phyloP scores from a whole-genome alignment of 2,797 vertebrate species.

The Scleropages formosus region DNA sequence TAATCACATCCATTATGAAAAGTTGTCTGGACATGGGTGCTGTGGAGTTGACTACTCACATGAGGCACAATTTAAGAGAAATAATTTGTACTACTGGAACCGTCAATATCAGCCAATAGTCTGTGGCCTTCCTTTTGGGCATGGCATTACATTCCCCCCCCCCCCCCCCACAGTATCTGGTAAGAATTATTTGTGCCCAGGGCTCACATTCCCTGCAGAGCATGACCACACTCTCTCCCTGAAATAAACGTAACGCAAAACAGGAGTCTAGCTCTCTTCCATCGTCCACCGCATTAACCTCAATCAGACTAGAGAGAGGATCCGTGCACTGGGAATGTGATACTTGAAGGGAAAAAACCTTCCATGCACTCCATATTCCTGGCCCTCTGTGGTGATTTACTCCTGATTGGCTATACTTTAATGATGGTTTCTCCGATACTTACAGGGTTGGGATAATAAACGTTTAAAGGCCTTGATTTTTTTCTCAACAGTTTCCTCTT shows the following conservation, averaged over 20 bases:
- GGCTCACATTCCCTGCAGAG: constrained; percentile 49
- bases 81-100: constrained; percentile 8
- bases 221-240: constrained; percentile 43
- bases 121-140: constrained; percentile 39
- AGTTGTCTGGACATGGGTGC: background rate
- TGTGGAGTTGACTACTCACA: background rate
- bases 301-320: constrained; percentile 55
- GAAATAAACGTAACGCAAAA: constrained; percentile 59
- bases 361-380: constrained; percentile 41
- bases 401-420: constrained; percentile 44
- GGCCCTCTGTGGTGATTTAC: constrained; percentile 39
- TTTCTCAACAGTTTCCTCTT: background rate
- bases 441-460: constrained; percentile 43
- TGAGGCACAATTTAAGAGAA: background rate
- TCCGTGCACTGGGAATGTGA: constrained; percentile 41
- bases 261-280: constrained; percentile 59
- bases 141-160: constrained; percentile 57
- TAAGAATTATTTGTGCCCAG: constrained; percentile 60
- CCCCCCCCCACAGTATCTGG: constrained; percentile 56
- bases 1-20: constrained; percentile 3
- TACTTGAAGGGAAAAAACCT: constrained; percentile 17
- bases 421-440: constrained; percentile 42
- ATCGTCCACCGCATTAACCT: constrained; percentile 64
- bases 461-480: constrained; percentile 35
- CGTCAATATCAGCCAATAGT: background rate